phyloP scores from a whole-genome alignment of 2,888 invertebrate genomes.

The Tupiocoris notatus region DNA sequence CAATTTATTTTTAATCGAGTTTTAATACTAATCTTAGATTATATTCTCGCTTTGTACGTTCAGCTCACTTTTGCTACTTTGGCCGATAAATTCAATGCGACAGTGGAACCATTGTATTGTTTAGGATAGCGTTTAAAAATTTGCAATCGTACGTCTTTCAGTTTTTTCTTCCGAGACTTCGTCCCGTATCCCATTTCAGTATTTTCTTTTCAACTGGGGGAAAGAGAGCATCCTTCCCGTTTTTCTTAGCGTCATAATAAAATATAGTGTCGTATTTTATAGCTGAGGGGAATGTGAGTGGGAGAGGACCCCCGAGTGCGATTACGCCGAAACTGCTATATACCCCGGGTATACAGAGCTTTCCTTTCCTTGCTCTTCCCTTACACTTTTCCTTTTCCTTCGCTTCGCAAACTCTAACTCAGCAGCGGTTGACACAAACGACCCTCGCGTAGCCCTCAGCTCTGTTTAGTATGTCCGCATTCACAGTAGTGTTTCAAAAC shows the following conservation, averaged over 20 bases:
- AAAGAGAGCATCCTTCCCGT: background rate
- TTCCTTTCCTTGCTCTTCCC: background rate
- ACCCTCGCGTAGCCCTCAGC: background rate
- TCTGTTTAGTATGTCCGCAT: background rate
- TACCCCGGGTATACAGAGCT: background rate
- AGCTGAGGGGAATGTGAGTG: background rate
- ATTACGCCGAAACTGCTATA: conserved; percentile 21
- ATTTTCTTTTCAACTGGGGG: background rate
- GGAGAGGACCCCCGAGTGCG: conserved; percentile 20
- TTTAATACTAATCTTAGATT: too few relatives aligned
- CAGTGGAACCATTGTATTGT: too few relatives aligned
- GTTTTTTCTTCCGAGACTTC: background rate
- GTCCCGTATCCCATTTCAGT: background rate
- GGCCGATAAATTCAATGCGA: too few relatives aligned
- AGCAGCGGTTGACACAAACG: background rate
- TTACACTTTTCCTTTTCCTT: background rate
- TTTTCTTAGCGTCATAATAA: conserved; percentile 13
- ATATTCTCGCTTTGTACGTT: too few relatives aligned
- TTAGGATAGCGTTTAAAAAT: too few relatives aligned
- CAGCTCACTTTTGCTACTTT: too few relatives aligned
- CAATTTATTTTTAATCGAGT: too few relatives aligned
- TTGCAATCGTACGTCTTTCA: background rate
- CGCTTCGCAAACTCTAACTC: background rate
- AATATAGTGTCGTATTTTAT: conserved; percentile 24
- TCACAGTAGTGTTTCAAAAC: background rate